Conservation (phyloP, 2,888 invertebrate species). For the Rotaria magnacalcarata region DNA sequence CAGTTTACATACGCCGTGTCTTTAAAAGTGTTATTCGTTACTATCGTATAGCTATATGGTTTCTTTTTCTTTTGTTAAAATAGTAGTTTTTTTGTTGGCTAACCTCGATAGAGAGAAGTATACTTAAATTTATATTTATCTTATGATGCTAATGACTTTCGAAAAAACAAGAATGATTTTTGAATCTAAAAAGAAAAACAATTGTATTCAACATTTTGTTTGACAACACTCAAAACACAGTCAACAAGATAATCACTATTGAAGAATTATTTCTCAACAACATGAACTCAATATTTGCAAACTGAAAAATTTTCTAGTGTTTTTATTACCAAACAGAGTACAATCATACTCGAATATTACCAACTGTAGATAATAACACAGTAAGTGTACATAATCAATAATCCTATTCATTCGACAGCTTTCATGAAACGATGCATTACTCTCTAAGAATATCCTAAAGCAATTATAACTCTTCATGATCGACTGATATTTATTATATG, state of each 20-base stretch:
- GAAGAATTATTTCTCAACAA: not conserved
- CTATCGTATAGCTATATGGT: not conserved
- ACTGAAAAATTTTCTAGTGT: not conserved
- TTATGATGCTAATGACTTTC: not conserved
- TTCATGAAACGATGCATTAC: not conserved
- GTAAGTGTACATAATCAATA: not conserved
- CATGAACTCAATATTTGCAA: not conserved
- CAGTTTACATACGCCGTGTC: no score
- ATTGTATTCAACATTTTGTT: not conserved
- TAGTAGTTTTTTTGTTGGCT: not conserved
- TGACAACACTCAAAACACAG: not conserved
- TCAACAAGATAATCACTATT: not conserved
- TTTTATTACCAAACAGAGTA: not conserved
- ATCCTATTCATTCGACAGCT: not conserved
- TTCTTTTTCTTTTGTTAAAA: not conserved
- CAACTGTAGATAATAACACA: no score
- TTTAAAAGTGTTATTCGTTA: not conserved
- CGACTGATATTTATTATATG: constrained; percentile 6
- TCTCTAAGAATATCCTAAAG: not conserved
- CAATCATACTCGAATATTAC: not conserved
- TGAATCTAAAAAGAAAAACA: no score
- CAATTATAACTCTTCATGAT: not conserved
- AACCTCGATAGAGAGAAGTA: not conserved
- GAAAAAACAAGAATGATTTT: not conserved
- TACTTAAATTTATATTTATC: not conserved